Evolutionary conservation across 2,113 vertebrate species (phyloP).

Genomic region (Euleptes europaea): DNA sequence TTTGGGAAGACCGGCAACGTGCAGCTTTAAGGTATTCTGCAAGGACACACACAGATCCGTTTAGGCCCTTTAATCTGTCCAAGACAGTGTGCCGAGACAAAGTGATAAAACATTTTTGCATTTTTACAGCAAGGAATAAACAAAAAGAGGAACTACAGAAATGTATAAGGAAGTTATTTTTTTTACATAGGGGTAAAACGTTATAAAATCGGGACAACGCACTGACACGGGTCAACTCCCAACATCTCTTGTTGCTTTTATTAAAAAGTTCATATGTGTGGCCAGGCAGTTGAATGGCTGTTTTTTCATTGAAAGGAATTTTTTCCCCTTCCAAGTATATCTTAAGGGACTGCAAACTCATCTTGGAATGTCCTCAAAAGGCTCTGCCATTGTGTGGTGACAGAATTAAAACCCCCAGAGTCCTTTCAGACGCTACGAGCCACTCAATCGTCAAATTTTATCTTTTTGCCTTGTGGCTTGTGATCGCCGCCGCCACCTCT

Average conservation of each 20-base stretch:
- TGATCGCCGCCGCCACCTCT: slow-evolving; percentile 85
- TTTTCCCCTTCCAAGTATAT: slow-evolving; percentile 68
- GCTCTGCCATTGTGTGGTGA: slow-evolving; percentile 82
- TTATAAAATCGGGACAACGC: slow-evolving; percentile 80
- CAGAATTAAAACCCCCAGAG: slow-evolving; percentile 87
- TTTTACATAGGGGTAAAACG: slow-evolving; percentile 79
- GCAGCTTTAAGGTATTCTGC: background rate
- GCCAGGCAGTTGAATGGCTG: slow-evolving; percentile 69
- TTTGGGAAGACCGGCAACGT: too few relatives aligned
- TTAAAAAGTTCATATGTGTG: slow-evolving; percentile 65
- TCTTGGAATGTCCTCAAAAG: slow-evolving; percentile 95
- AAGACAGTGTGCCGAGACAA: slow-evolving; percentile 79
- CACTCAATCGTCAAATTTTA: slow-evolving; percentile 91
- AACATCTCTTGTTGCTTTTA: slow-evolving; percentile 70
- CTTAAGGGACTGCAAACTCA: slow-evolving; percentile 60
- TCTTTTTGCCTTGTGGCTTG: slow-evolving; percentile 93
- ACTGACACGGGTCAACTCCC: slow-evolving; percentile 74
- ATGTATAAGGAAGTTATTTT: slow-evolving; percentile 75
- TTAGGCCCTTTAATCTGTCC: slow-evolving; percentile 84
- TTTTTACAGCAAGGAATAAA: slow-evolving; percentile 73
- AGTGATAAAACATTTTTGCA: slow-evolving; percentile 80
- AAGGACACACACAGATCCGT: slow-evolving; percentile 63
- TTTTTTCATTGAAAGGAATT: slow-evolving; percentile 73
- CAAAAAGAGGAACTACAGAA: slow-evolving; percentile 66
- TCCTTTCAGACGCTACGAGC: slow-evolving; percentile 83